Evolutionary conservation across 2,888 invertebrate species (phyloP).

Genomic region (Zygaena filipendulae): DNA sequence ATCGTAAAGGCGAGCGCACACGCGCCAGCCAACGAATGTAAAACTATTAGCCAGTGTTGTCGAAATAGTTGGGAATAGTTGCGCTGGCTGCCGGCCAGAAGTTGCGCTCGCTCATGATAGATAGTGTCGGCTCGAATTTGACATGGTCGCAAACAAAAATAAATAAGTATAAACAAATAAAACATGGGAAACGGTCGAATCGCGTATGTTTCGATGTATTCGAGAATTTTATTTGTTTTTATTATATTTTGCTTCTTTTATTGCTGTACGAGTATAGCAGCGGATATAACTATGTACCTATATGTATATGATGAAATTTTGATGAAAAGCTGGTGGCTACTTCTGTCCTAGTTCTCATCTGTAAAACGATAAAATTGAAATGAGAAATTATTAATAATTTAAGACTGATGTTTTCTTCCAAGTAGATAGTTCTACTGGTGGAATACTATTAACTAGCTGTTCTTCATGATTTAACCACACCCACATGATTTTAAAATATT

Average conservation of each 20-base stretch:
- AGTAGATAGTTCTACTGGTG: too few species aligned
- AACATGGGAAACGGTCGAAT: too few species aligned
- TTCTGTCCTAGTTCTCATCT: too few species aligned
- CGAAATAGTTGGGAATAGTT: conserved; percentile 55
- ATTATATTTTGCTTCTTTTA: conserved; percentile 36
- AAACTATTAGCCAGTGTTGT: conserved; percentile 53
- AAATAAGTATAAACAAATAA: conserved; percentile 32
- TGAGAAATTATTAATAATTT: too few species aligned
- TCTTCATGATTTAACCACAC: too few species aligned
- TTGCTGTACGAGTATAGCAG: conserved; percentile 42
- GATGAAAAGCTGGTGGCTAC: too few species aligned
- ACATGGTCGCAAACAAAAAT: conserved; percentile 56
- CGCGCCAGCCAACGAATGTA: conserved; percentile 36
- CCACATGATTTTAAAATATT: too few species aligned
- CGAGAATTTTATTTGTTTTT: conserved; percentile 40
- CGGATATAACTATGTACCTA: too few species aligned
- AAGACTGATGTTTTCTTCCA: too few species aligned
- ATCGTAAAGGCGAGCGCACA: conserved; percentile 43
- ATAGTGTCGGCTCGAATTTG: conserved; percentile 46
- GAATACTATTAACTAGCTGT: too few species aligned
- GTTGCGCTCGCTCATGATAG: conserved; percentile 34
- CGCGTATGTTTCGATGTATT: conserved; percentile 32
- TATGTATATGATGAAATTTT: too few species aligned
- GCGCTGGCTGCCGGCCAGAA: conserved; percentile 49
- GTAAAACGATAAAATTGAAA: too few species aligned